Evolutionary conservation across 2,797 vertebrate species (phyloP).

Genomic region (Okamejei kenojei): DNA sequence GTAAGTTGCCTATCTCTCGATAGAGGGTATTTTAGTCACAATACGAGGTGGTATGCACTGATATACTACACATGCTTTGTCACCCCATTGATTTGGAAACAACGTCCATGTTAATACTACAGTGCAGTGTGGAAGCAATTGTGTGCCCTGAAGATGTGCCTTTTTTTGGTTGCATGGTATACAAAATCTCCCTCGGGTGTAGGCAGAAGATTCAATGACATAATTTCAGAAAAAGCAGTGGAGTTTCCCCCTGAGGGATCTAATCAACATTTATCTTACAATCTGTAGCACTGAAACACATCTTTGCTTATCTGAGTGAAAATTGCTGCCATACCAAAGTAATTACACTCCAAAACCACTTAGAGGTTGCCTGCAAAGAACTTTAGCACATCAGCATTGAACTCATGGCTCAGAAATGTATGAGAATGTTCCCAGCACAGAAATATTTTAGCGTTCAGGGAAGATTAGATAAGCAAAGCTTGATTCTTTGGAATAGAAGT

Average conservation of each 20-base stretch:
- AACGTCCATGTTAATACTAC: no score
- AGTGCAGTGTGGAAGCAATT: background rate
- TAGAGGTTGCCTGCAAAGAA: background rate
- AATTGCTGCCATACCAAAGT: background rate
- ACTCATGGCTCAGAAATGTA: no score
- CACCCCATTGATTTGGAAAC: background rate
- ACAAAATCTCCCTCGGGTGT: background rate
- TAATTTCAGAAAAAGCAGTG: background rate
- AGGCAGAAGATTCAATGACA: background rate
- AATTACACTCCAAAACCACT: background rate
- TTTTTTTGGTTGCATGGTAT: background rate
- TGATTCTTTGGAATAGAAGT: no score
- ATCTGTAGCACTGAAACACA: background rate
- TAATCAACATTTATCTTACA: background rate
- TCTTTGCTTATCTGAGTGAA: background rate
- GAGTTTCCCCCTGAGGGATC: background rate
- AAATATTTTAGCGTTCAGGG: no score
- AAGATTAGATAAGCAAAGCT: no score
- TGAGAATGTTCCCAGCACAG: no score
- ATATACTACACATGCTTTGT: background rate
- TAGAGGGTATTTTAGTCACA: background rate
- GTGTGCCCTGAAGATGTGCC: background rate
- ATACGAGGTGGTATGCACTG: background rate
- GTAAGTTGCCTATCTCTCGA: background rate
- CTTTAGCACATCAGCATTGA: background rate